Evolutionary conservation across 2,888 invertebrate genomes (phyloP).

Genomic region (Drosophila acutilabella): DNA sequence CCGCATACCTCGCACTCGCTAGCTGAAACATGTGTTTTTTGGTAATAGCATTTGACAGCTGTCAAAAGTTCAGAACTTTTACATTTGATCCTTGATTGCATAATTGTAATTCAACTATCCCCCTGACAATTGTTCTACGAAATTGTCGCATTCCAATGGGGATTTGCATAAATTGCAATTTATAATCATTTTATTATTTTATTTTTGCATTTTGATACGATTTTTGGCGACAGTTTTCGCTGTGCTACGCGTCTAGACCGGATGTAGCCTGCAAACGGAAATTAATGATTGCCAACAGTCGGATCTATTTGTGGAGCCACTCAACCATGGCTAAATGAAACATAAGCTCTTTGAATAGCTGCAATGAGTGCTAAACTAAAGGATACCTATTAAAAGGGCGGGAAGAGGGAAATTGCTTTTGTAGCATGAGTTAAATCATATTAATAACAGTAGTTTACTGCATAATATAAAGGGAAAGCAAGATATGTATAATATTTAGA

Average conservation of each 20-base stretch:
- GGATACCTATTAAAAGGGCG: neutral
- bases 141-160: neutral
- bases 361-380: neutral
- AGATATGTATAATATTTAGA: neutral
- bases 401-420: neutral
- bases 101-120: conserved; percentile 44
- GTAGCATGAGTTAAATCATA: neutral
- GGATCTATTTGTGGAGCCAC: conserved; percentile 8
- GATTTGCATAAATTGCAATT: conserved; percentile 21
- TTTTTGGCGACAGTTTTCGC: conserved; percentile 12
- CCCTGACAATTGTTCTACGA: conserved; percentile 8
- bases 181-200: conserved; percentile 6
- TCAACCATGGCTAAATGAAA: conserved; percentile 10
- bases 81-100: conserved; percentile 46
- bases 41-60: conserved; percentile 22
- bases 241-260: conserved; percentile 47
- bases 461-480: neutral
- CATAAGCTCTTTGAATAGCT: conserved; percentile 6
- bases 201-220: neutral
- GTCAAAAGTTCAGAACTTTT: conserved; percentile 23
- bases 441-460: neutral
- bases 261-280: conserved; percentile 45
- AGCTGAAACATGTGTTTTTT: conserved; percentile 44
- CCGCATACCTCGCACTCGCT: neutral
- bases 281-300: conserved; percentile 37